Evolutionary conservation across 2,888 invertebrate species (phyloP), one percentile per base, ranked within the genome.

Genomic region (Linyphia triangularis): DNA sequence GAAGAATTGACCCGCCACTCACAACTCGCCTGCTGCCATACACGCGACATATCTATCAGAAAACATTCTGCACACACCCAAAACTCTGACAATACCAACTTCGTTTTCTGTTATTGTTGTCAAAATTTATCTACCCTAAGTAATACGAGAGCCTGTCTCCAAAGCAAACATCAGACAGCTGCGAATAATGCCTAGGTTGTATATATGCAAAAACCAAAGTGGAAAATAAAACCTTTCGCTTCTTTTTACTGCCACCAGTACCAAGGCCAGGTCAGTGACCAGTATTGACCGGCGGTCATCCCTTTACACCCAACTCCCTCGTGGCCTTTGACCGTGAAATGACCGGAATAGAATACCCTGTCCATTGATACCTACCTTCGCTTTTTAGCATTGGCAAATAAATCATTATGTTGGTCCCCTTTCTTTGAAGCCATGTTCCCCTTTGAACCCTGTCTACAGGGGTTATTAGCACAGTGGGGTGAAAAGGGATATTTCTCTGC

Each of bases 311-410:
- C 37, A 22, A 43, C 59, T 28, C 57, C 75, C 40, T 40, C 26
- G 57, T 81, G 78, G 51, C 81, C 81, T 81, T 81, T 84, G 75
- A 84, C 84, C 84, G 61, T 84, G 84, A 84, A 84, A 84, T 75
- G 84, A 70, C 84, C 67, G 75, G 84, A 24, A 65, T 73, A n/a
- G 30, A 65, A 73, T 72, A 6, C 61, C 59, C 40, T 59, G 13
- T 73, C 73, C 33, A 65, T 73, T 67, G 75, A 75, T 57, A 67
- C 19, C 26, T 37, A 37, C 61, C 82, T 59, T 65, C 59, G 19
- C 24, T 22, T 24, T 30, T 2, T 37, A 59, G 70, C 33, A 82
- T 59, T 22, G 30, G 67, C 75, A 84, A 84, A 84, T 84, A 84
- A 84, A 84, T 84, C 84, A 84, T 75, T 84, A 84, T 82, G 72